A percentile compares a stretch with the other conserved stretches of the same genome.
Evolutionary conservation across 1,140 invertebrate genomes (phyloP).

Genomic region (Leptinotarsa texana): DNA sequence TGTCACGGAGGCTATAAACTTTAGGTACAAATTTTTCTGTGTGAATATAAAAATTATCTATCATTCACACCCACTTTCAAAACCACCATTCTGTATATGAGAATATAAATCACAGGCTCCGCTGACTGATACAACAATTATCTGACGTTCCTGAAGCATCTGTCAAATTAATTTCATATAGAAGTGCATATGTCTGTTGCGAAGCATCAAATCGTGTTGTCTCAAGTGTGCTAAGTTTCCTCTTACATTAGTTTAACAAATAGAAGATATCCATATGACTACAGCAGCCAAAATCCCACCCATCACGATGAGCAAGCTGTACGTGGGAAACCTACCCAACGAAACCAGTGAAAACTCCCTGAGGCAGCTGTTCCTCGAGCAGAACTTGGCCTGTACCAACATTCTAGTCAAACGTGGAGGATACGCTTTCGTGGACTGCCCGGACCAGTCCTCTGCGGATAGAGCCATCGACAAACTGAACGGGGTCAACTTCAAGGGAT

Average conservation of each 20-base stretch:
- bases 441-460: slow-evolving; percentile 79
- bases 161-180: slow-evolving; percentile 20
- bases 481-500: slow-evolving; percentile 67
- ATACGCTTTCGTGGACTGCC: slow-evolving; percentile 85
- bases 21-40: too few species aligned
- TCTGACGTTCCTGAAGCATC: not conserved
- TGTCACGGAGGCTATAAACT: too few species aligned
- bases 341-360: slow-evolving; percentile 76
- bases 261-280: slow-evolving; percentile 46
- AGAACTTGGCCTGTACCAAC: slow-evolving; percentile 73
- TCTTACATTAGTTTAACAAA: slow-evolving; percentile 1
- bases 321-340: slow-evolving; percentile 79
- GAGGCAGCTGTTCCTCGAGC: slow-evolving; percentile 75
- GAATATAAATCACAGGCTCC: too few species aligned
- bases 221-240: not conserved
- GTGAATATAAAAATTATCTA: too few species aligned
- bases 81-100: too few species aligned
- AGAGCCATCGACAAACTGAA: slow-evolving; percentile 80
- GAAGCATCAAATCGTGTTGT: not conserved
- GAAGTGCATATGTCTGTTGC: slow-evolving; percentile 8
- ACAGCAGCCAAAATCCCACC: slow-evolving; percentile 52
- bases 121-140: too few species aligned
- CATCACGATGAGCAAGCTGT: slow-evolving; percentile 75
- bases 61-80: too few species aligned
- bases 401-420: slow-evolving; percentile 81